Conservation (phyloP, 2,888 invertebrate genomes). For the Panopea generosa region DNA sequence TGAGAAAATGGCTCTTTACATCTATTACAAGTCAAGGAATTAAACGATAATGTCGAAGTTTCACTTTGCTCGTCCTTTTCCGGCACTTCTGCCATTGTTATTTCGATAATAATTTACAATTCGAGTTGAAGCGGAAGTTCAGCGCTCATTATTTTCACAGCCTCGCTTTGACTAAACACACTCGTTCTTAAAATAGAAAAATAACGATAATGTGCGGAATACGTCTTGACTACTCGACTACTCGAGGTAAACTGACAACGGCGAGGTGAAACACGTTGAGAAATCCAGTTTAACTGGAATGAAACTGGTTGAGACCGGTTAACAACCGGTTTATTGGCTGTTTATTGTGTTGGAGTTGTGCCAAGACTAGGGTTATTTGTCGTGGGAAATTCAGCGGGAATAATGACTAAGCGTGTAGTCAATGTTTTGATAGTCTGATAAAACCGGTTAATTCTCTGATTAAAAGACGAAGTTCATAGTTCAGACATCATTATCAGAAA, state of each 20-base stretch:
- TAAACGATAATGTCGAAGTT: neutral
- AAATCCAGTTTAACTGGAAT: neutral
- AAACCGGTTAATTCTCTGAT: too few relatives aligned
- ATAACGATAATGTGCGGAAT: neutral
- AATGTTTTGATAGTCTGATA: too few relatives aligned
- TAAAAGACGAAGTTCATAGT: too few relatives aligned
- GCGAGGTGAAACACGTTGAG: too few relatives aligned
- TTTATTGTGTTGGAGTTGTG: neutral
- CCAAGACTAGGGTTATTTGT: neutral
- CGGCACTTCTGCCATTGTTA: slow-evolving; percentile 35
- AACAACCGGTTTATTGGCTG: neutral
- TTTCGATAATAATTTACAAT: neutral
- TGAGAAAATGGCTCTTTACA: slow-evolving; percentile 37
- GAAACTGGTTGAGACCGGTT: neutral
- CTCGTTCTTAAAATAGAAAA: neutral
- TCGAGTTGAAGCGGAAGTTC: neutral
- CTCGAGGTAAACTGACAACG: too few relatives aligned
- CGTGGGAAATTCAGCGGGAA: too few relatives aligned
- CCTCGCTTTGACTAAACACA: neutral
- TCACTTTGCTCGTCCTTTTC: neutral
- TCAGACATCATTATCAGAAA: too few relatives aligned
- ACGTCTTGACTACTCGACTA: too few relatives aligned
- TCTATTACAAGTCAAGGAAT: slow-evolving; percentile 6
- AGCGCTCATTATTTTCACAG: neutral
- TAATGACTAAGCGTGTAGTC: too few relatives aligned